A percentile compares a stretch with the other conserved stretches of the same genome.
Conservation (phyloP, 2,797 vertebrate genomes). For the Petrocephalus sullivani region DNA sequence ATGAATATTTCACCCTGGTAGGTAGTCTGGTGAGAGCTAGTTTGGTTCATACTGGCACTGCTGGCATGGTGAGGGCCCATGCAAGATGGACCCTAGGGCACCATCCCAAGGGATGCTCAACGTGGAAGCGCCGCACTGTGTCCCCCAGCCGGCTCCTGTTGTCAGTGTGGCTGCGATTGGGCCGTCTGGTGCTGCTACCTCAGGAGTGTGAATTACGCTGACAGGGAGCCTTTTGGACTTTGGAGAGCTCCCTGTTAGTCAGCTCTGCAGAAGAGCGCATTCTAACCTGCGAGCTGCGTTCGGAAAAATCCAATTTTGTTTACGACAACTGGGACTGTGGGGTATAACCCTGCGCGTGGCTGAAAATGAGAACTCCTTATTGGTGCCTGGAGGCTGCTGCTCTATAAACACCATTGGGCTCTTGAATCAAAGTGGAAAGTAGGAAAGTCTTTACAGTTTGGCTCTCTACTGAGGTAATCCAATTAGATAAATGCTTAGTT, state of each 20-base stretch:
- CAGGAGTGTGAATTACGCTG: not conserved
- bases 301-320: constrained; percentile 8
- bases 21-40: not conserved
- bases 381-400: constrained; percentile 19
- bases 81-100: not conserved
- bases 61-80: not conserved
- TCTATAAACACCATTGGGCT: constrained; percentile 32
- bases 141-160: not conserved
- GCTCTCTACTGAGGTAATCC: constrained; percentile 10
- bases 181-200: not conserved
- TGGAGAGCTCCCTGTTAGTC: not conserved
- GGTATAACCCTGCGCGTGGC: not conserved
- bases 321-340: not conserved
- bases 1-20: not conserved
- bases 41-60: not conserved
- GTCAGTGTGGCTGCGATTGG: not conserved
- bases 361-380: constrained; percentile 18
- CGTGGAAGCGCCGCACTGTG: not conserved
- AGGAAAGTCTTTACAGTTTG: constrained; percentile 29
- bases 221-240: not conserved
- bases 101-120: not conserved
- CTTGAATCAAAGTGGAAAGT: constrained; percentile 24
- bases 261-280: not conserved
- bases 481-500: not conserved
- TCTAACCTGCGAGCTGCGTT: not conserved